A percentile compares a stretch with the other conserved stretches of the same genome.
Evolutionary conservation across 2,113 vertebrate species (phyloP).

Genomic region (Haemorhous mexicanus): DNA sequence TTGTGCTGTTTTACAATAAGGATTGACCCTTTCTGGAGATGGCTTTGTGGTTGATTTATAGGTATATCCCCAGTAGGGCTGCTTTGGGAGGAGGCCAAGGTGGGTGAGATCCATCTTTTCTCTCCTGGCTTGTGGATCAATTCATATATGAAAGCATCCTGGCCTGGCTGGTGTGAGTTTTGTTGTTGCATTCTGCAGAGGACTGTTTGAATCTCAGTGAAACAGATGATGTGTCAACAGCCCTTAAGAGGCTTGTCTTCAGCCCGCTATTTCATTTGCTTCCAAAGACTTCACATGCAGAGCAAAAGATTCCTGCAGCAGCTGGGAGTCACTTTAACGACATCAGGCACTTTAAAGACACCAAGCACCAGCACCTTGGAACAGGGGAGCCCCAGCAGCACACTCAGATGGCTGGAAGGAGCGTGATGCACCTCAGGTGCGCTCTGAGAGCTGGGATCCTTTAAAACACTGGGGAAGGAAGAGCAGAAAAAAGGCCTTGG

Average conservation of each 20-base stretch:
- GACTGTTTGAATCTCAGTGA: not conserved
- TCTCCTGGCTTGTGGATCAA: not conserved
- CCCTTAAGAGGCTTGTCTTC: not conserved
- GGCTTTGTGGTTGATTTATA: constrained; percentile 5
- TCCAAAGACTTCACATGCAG: not conserved
- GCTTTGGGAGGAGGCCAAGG: not conserved
- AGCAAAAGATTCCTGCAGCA: constrained; percentile 8
- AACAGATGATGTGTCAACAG: constrained; percentile 14
- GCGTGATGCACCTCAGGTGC: not conserved
- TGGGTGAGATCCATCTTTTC: not conserved
- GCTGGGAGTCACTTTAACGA: not conserved
- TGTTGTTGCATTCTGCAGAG: not conserved
- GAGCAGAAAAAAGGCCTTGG: not conserved
- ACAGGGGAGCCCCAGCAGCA: not conserved
- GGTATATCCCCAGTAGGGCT: not conserved
- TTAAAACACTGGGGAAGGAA: not conserved
- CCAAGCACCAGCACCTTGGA: not conserved
- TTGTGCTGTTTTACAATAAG: not conserved
- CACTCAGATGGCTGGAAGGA: not conserved
- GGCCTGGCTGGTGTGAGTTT: not conserved
- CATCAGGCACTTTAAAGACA: not conserved
- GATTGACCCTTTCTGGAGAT: constrained; percentile 35
- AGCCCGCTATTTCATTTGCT: not conserved
- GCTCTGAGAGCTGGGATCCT: not conserved
- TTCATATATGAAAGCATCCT: not conserved